Percentiles rank a stretch among this genome's conserved stretches.
Conservation (phyloP, 2,113 vertebrate species). For the Callipepla squamata region DNA sequence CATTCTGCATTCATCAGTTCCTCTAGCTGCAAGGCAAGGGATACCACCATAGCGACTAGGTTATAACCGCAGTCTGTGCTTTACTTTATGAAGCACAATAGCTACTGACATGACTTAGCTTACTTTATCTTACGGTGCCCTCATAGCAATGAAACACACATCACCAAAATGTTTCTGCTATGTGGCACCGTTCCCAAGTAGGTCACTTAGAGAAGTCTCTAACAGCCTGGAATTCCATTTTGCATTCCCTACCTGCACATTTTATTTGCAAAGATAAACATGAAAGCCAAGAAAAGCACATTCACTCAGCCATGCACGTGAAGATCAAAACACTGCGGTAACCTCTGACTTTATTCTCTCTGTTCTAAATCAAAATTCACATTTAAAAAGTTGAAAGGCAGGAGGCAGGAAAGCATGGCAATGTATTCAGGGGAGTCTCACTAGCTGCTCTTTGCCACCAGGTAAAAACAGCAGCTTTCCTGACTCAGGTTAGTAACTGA, state of each 20-base stretch:
- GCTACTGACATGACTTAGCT: not conserved
- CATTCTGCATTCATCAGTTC: not conserved
- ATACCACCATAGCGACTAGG: not conserved
- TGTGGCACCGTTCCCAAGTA: not conserved
- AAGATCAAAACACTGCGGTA: not conserved
- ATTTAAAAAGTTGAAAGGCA: not conserved
- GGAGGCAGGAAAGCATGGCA: not conserved
- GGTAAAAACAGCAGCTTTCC: not conserved
- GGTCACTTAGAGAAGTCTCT: not conserved
- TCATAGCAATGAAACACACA: not conserved
- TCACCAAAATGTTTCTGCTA: not conserved
- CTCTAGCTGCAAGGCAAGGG: not conserved
- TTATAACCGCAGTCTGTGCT: not conserved
- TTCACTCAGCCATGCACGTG: not conserved
- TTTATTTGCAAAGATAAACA: not conserved
- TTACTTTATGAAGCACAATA: not conserved
- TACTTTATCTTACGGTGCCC: not conserved
- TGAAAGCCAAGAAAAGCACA: not conserved
- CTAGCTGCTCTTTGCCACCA: not conserved
- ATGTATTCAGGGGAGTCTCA: not conserved
- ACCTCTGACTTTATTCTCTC: not conserved
- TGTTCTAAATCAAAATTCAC: not conserved
- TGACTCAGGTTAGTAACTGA: fast-evolving
- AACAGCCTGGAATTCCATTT: not conserved
- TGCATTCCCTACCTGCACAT: not conserved